Evolutionary conservation across 1,140 invertebrate genomes (phyloP).

Genomic region (Nebria ingens): DNA sequence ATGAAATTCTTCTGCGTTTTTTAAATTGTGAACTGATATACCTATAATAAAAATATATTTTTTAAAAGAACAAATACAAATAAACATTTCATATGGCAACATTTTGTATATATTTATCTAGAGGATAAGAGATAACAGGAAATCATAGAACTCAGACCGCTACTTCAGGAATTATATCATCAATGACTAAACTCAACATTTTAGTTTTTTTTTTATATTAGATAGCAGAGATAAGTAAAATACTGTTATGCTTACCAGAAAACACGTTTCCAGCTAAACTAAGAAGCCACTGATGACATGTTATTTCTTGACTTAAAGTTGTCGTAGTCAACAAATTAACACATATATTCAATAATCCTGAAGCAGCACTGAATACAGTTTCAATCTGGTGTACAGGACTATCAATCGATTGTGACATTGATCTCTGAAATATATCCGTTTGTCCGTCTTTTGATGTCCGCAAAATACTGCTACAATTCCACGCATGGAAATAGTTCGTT

Average conservation of each 20-base stretch:
- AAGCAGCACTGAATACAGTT: conserved; percentile 10
- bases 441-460: background rate
- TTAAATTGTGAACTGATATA: conserved; percentile 31
- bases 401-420: conserved; percentile 6
- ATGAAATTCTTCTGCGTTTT: conserved; percentile 16
- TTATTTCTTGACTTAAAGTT: conserved; percentile 48
- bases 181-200: no score
- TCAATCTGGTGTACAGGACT: background rate
- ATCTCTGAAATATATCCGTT: conserved; percentile 14
- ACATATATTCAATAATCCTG: conserved; percentile 28
- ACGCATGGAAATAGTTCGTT: conserved; percentile 35
- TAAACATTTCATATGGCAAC: no score
- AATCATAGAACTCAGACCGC: no score
- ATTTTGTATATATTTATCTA: no score
- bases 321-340: conserved; percentile 47
- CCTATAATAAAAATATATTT: conserved; percentile 14
- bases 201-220: no score
- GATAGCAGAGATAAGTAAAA: no score
- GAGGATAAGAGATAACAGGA: no score
- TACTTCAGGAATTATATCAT: no score
- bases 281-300: conserved; percentile 50
- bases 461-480: conserved; percentile 31
- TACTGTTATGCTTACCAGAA: conserved; percentile 46
- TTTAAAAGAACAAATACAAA: conserved; percentile 8
- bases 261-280: conserved; percentile 53